Evolutionary conservation across 1,140 invertebrate genomes (phyloP).

Genomic region (Aradophagus sp.): DNA sequence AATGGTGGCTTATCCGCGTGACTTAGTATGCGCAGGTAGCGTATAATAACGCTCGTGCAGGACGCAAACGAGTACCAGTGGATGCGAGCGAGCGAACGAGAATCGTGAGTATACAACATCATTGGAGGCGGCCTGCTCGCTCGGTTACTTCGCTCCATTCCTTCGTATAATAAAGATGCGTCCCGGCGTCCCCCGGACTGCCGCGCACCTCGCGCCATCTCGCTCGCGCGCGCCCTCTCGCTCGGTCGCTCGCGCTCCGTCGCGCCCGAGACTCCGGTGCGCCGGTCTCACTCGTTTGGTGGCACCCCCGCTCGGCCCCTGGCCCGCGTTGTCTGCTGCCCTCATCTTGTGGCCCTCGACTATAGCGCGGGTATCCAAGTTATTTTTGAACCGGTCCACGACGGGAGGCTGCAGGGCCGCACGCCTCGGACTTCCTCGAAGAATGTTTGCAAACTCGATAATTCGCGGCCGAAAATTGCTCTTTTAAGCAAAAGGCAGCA

Average conservation of each 20-base stretch:
- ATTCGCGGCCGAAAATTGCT: conserved; percentile 37
- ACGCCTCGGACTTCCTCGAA: conserved; percentile 60
- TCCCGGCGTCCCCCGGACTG: conserved; percentile 63
- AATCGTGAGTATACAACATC: conserved; percentile 70
- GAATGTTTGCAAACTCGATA: conserved; percentile 40
- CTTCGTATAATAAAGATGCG: conserved; percentile 74
- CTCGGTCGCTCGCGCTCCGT: conserved; percentile 25
- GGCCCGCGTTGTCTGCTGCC: conserved; percentile 40
- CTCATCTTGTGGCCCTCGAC: conserved; percentile 48
- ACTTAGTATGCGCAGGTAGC: conserved; percentile 53
- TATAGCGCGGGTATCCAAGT: conserved; percentile 60
- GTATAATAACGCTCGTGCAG: conserved; percentile 55
- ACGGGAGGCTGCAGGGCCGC: conserved; percentile 70
- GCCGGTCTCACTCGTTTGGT: conserved; percentile 39
- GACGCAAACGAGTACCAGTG: conserved; percentile 63
- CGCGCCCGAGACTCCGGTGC: conserved; percentile 30
- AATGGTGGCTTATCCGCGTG: conserved; percentile 14
- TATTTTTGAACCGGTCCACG: conserved; percentile 76
- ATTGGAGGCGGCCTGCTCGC: conserved; percentile 65
- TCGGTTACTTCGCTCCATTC: conserved; percentile 65
- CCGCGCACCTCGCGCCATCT: conserved; percentile 30
- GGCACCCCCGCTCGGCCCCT: conserved; percentile 51
- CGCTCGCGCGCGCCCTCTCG: conserved; percentile 21
- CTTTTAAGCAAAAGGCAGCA: conserved; percentile 1
- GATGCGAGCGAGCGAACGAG: conserved; percentile 61